Conservation (phyloP, 2,888 invertebrate species). For the Lepeophtheirus nordmannii region DNA sequence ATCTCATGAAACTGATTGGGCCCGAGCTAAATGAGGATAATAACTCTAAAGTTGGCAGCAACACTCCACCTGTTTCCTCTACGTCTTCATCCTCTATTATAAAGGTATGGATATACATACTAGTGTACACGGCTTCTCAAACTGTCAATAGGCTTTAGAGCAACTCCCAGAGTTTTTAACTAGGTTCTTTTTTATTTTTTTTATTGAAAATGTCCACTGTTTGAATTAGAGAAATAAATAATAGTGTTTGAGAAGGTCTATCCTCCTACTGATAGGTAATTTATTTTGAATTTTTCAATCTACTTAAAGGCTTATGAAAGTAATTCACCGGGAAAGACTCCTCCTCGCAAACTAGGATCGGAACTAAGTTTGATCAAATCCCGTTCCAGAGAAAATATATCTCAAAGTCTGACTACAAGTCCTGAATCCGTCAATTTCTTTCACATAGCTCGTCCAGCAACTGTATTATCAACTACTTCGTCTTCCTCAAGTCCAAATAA, state of each 20-base stretch:
- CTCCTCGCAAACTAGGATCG: conserved; percentile 22
- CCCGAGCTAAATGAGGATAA: conserved; percentile 43
- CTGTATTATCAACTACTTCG: conserved; percentile 46
- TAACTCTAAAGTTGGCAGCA: conserved; percentile 7
- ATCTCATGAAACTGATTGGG: conserved; percentile 67
- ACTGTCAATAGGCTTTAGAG: too few species aligned
- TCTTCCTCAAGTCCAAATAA: not conserved
- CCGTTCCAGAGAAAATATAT: conserved; percentile 19
- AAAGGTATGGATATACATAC: not conserved
- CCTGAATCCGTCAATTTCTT: conserved; percentile 10
- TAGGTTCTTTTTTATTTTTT: too few species aligned
- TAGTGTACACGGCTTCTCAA: too few species aligned
- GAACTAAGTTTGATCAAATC: conserved; percentile 14
- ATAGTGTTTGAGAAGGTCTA: too few species aligned
- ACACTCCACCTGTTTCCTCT: not conserved
- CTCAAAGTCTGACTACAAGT: conserved; percentile 8
- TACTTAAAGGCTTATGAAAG: too few species aligned
- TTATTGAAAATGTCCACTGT: too few species aligned
- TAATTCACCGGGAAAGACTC: conserved; percentile 1
- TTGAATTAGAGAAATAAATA: too few species aligned
- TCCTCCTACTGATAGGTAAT: too few species aligned
- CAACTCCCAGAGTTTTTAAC: too few species aligned
- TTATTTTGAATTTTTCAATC: too few species aligned
- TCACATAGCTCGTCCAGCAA: conserved; percentile 46
- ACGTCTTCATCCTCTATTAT: not conserved